A percentile compares a stretch with the other conserved stretches of the same genome.
Conservation (phyloP, 2,888 invertebrate species). For the Elmis aenea region DNA sequence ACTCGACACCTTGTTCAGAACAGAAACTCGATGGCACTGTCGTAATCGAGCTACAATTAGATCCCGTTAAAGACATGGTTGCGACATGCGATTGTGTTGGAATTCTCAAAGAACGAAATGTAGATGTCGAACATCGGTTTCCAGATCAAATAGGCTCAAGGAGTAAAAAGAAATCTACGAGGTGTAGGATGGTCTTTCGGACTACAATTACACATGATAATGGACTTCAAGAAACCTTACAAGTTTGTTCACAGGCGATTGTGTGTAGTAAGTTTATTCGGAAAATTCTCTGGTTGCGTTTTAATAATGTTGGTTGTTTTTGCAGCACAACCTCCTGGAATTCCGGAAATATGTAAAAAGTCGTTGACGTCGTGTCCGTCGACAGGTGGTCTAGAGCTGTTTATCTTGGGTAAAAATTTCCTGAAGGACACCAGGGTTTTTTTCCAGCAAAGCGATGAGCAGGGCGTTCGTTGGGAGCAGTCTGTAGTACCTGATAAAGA, state of each 20-base stretch:
- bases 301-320: conserved; percentile 19
- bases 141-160: conserved; percentile 74
- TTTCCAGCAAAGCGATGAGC: conserved; percentile 58
- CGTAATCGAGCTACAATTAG: conserved; percentile 87
- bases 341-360: conserved; percentile 88
- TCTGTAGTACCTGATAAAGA: conserved; percentile 83
- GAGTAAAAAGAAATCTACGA: conserved; percentile 90
- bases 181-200: conserved; percentile 92
- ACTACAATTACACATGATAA: conserved; percentile 74
- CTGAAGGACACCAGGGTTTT: conserved; percentile 83
- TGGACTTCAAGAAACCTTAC: conserved; percentile 75
- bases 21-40: conserved; percentile 91
- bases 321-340: conserved; percentile 84
- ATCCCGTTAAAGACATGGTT: conserved; percentile 85
- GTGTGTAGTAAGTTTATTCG: conserved; percentile 77
- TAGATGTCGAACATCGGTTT: conserved; percentile 89
- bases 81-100: conserved; percentile 96
- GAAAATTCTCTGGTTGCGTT: background rate
- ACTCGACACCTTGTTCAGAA: conserved; percentile 88
- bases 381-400: conserved; percentile 76
- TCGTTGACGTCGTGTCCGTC: conserved; percentile 76
- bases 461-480: conserved; percentile 69
- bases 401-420: conserved; percentile 88
- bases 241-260: conserved; percentile 85
- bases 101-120: conserved; percentile 92